Percentiles rank a stretch among this genome's conserved stretches.
Conservation (phyloP, 1,140 invertebrate genomes). For the Stratiolaelaps scimitus region DNA sequence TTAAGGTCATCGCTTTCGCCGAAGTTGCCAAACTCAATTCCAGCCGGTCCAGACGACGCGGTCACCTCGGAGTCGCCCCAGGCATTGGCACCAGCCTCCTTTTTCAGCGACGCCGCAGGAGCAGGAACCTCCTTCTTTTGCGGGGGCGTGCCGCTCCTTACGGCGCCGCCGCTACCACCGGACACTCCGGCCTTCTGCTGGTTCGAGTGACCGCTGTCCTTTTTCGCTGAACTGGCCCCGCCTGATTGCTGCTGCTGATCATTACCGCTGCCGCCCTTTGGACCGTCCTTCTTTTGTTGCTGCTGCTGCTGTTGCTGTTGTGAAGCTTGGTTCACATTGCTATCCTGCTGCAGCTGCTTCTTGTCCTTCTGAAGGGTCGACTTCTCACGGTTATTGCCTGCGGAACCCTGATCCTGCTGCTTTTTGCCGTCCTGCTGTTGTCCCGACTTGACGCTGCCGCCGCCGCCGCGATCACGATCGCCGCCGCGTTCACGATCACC, state of each 20-base stretch:
- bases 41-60: neutral
- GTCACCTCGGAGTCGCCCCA: conserved; percentile 22
- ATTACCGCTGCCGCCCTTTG: neutral
- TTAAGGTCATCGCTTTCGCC: conserved; percentile 26
- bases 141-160: neutral
- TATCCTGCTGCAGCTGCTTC: too few relatives aligned
- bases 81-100: neutral
- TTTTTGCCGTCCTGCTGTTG: too few relatives aligned
- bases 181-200: too few relatives aligned
- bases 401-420: too few relatives aligned
- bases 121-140: conserved; percentile 16
- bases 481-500: too few relatives aligned
- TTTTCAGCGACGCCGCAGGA: conserved; percentile 11
- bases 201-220: too few relatives aligned
- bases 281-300: conserved; percentile 3
- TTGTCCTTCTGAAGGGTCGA: too few relatives aligned
- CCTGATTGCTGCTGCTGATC: neutral
- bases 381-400: too few relatives aligned
- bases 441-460: too few relatives aligned
- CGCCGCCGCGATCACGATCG: too few relatives aligned
- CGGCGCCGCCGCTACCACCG: neutral
- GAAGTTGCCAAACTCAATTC: conserved; percentile 22
- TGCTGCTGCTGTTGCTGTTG: conserved; percentile 24
- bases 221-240: too few relatives aligned
- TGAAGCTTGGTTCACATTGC: conserved; percentile 8